These are phyloP conservation scores for Unio delphinus DNA, from an alignment of 2,888 invertebrate species.

Conservation along the genomic window DNA sequence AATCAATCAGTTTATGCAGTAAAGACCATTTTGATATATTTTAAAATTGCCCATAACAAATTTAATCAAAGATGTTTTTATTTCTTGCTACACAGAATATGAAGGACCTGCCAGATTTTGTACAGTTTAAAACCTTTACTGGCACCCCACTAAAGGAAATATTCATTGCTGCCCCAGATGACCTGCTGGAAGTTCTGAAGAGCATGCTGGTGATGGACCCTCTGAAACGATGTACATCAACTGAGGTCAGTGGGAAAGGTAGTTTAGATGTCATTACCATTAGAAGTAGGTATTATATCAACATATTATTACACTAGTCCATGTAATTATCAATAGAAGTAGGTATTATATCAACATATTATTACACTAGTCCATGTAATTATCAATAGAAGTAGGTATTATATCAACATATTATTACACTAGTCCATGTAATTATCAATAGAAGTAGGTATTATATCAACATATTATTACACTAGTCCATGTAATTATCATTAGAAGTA, in stretches of 20 bases:
- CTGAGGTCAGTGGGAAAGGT: conserved; percentile 73
- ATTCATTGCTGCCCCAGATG: conserved; percentile 95
- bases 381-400: no score
- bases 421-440: no score
- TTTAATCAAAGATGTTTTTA: neutral
- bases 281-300: no score
- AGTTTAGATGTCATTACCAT: no score
- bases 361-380: no score
- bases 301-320: no score
- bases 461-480: no score
- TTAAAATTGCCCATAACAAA: neutral
- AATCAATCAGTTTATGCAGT: neutral
- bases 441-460: no score
- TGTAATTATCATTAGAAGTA: no score
- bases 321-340: no score
- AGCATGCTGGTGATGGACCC: conserved; percentile 88
- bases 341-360: no score
- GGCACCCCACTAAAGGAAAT: conserved; percentile 90
- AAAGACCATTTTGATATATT: neutral
- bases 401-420: no score
- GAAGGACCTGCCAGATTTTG: conserved; percentile 84
- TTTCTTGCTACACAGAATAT: conserved; percentile 53
- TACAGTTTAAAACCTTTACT: conserved; percentile 90
- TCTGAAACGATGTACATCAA: conserved; percentile 84
- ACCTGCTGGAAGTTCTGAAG: conserved; percentile 86